Conservation (phyloP, 2,888 invertebrate species). For the Cheilosia grossa region DNA sequence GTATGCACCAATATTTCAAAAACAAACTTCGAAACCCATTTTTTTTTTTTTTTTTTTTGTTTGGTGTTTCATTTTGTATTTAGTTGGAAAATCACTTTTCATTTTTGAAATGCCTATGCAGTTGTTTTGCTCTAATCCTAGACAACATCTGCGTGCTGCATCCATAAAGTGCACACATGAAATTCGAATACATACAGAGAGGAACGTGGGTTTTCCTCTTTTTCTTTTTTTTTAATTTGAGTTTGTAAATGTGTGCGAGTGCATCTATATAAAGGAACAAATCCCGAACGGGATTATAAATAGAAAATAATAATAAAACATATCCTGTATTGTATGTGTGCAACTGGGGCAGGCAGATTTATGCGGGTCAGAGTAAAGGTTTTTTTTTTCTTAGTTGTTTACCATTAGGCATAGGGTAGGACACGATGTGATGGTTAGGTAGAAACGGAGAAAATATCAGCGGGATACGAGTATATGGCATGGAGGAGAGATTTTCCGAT, state of each 20-base stretch:
- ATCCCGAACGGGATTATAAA: constrained; percentile 61
- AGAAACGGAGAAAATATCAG: constrained; percentile 15
- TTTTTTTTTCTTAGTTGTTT: constrained; percentile 4
- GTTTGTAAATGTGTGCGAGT: constrained; percentile 10
- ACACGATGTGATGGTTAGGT: constrained; percentile 17
- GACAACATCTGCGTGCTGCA: constrained; percentile 66
- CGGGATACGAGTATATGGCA: neutral
- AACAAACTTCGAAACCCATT: constrained; percentile 40
- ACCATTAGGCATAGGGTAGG: constrained; percentile 52
- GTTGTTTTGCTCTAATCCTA: constrained; percentile 65
- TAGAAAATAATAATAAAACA: constrained; percentile 62
- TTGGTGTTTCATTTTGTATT: constrained; percentile 7
- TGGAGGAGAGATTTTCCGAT: neutral
- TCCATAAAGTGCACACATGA: constrained; percentile 56
- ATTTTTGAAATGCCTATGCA: constrained; percentile 64
- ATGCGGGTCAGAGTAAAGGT: constrained; percentile 64
- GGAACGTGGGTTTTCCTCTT: constrained; percentile 1
- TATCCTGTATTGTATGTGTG: constrained; percentile 66
- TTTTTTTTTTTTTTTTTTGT: constrained; percentile 16
- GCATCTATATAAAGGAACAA: constrained; percentile 49
- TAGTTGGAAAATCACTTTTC: constrained; percentile 47
- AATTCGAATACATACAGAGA: constrained; percentile 41
- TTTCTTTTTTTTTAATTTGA: neutral
- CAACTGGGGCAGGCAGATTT: constrained; percentile 66
- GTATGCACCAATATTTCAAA: constrained; percentile 45